Conservation (phyloP, 2,797 vertebrate genomes). For the Cygnus olor region DNA sequence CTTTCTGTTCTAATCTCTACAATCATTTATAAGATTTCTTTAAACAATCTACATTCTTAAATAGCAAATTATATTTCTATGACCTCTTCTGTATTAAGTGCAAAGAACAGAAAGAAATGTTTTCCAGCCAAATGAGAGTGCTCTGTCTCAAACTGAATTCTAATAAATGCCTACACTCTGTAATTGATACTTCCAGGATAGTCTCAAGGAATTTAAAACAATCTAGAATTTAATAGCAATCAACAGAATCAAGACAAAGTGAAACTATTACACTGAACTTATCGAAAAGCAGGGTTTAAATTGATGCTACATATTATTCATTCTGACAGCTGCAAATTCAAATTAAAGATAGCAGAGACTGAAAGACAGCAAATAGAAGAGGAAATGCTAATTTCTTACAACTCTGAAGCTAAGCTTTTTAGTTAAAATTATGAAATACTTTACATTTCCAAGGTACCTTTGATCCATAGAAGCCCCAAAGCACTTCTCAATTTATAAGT, state of each 20-base stretch:
- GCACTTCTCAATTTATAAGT: neutral
- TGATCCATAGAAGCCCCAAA: neutral
- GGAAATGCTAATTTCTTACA: conserved; percentile 79
- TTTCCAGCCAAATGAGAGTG: conserved; percentile 28
- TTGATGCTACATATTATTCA: conserved; percentile 82
- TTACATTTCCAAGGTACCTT: conserved; percentile 40
- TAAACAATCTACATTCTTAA: conserved; percentile 37
- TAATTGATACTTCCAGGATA: conserved; percentile 77
- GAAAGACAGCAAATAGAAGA: conserved; percentile 69
- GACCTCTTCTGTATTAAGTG: conserved; percentile 35
- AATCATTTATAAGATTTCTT: conserved; percentile 42
- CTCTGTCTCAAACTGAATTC: conserved; percentile 72
- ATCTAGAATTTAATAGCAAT: conserved; percentile 80
- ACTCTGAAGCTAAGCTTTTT: conserved; percentile 71
- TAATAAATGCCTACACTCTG: conserved; percentile 78
- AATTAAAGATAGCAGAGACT: conserved; percentile 77
- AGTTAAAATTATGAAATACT: conserved; percentile 71
- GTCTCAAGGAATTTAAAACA: conserved; percentile 80
- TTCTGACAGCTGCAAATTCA: conserved; percentile 84
- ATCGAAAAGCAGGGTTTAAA: conserved; percentile 78
- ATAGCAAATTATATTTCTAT: conserved; percentile 33
- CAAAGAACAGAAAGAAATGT: conserved; percentile 21
- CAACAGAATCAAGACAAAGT: conserved; percentile 81
- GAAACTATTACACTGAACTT: conserved; percentile 79
- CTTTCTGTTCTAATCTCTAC: conserved; percentile 9